These are phyloP conservation scores for Radopholus similis DNA, from an alignment of 1,140 invertebrate genomes.

Conservation along the genomic window DNA sequence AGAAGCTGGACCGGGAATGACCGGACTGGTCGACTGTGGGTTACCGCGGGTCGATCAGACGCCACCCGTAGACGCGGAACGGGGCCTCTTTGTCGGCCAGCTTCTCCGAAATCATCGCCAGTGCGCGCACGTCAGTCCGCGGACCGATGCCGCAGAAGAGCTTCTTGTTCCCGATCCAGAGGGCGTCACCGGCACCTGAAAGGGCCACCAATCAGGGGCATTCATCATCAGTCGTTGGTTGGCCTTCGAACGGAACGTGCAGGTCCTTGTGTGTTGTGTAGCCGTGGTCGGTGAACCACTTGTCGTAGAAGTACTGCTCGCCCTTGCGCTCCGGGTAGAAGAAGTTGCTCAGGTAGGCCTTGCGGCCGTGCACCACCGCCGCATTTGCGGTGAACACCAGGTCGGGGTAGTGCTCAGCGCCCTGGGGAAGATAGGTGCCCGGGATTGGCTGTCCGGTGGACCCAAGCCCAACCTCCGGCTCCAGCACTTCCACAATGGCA, in stretches of 20 bases:
- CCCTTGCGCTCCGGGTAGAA: constrained; percentile 56
- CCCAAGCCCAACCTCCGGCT: constrained; percentile 51
- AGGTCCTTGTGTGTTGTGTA: constrained; percentile 40
- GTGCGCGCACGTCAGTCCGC: constrained; percentile 53
- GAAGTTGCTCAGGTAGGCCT: constrained; percentile 57
- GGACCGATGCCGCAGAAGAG: constrained; percentile 58
- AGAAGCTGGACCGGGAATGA: constrained; percentile 47
- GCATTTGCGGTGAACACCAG: constrained; percentile 59
- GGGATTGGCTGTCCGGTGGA: constrained; percentile 27
- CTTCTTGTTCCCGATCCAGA: constrained; percentile 48
- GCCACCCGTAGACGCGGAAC: constrained; percentile 48
- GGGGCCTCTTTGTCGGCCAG: constrained; percentile 38
- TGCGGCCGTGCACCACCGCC: constrained; percentile 51
- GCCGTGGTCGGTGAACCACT: constrained; percentile 56
- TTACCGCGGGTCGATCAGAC: constrained; percentile 53
- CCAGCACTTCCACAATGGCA: constrained; percentile 52
- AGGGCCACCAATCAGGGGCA: background rate
- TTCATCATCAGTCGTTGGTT: background rate
- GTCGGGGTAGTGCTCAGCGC: constrained; percentile 56
- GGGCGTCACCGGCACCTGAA: constrained; percentile 13
- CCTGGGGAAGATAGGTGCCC: constrained; percentile 29
- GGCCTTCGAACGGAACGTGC: constrained; percentile 59
- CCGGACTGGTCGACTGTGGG: background rate
- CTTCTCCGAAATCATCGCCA: constrained; percentile 40
- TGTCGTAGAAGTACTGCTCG: constrained; percentile 54